Base-by-base conservation (phyloP, 2,113 vertebrate genomes). In the Xyliphius kryptos region DNA sequence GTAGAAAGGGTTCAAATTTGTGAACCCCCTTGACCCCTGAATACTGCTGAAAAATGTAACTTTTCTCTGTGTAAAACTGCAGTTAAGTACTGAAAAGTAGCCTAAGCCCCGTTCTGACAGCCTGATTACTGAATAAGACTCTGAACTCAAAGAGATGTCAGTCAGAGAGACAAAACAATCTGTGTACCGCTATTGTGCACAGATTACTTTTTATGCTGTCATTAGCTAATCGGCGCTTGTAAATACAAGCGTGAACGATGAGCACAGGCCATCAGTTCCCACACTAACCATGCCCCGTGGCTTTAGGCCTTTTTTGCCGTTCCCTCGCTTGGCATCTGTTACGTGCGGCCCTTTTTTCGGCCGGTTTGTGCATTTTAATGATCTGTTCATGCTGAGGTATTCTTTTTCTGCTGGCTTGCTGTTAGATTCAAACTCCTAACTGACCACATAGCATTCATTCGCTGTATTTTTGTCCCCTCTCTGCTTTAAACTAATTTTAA, bases 271-370 rank as follows among this genome's bases (percentile, higher is more conserved):
- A 60, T 47, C 76, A 68, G 75, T 77, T 83, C 81, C 78, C 82
- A 86, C 83, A 80, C 74, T 75, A 80, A 79, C 82, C 75, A 81
- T 82, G 79, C 85, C 74, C 79, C 50, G 48, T 62, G 79, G 79
- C 77, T 62, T 36, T 55, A 67, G 67, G 76, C 75, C 41, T 63
- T 32, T 50, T 46, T 67, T 79, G 82, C 81, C 74, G 77, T 80
- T 83, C 81, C 82, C 79, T 70, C 85, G 80, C 79, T 79, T 73
- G 82, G 85, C 87, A 89, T 89, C 88, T 87, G 87, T 82, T 83
- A 78, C 79, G 69, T 75, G 68, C 72, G 61, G 84, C 76, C 76
- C 57, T 69, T 41, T 56, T 65, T 65, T 22, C 13, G 64, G 77
- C 74, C 70, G 61, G 80, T 83, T 82, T 86, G 81, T 88, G 85